Evolutionary conservation across 2,797 vertebrate species (phyloP), one percentile per base, ranked within the genome.

Genomic region (Loriculus beryllinus): DNA sequence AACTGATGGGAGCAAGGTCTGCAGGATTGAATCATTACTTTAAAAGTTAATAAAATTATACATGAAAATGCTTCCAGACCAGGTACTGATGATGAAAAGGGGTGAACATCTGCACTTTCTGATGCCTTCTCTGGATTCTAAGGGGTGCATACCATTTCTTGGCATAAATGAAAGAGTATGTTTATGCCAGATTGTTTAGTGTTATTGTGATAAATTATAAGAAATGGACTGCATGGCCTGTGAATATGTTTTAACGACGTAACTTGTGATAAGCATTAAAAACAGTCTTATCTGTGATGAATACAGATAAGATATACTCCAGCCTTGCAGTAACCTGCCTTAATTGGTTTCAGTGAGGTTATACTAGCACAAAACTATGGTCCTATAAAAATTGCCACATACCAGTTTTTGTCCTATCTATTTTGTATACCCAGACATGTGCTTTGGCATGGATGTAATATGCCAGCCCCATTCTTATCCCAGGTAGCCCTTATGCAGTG

Each of bases 171-270:
- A 84, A 94, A 85, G 43, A 74, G 35, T 75, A 68, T 83, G 70
- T 92, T 93, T 88, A 42, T 92, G 28, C 40, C 83, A 80, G 67
- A 83, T 57, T 85, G 63, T 93, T 96, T 84, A 68, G 68, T 26
- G 42, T 29, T 92, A 82, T 74, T 94, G 79, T 81, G 93, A 84
- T 93, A 86, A 81, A 95, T 86, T 83, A 40, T 26, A 93, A 91
- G 72, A 92, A 95, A 88, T 81, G 40, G 74, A 86, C 47, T 71
- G 35, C 79, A 45, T 76, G 88, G 70, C 92, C 69, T 95, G 74
- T 93, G 71, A 88, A 76, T 85, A 87, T 63, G 72, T 92, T 96
- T 96, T 90, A 92, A 95, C 87, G 95, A 95, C 88, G 70, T 56
- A 82, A 40, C 42, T 90, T 86, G 35, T 82, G 80, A 40, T 80